phyloP scores from a whole-genome alignment of 2,113 vertebrate genomes.

The Leuciscus idus region DNA sequence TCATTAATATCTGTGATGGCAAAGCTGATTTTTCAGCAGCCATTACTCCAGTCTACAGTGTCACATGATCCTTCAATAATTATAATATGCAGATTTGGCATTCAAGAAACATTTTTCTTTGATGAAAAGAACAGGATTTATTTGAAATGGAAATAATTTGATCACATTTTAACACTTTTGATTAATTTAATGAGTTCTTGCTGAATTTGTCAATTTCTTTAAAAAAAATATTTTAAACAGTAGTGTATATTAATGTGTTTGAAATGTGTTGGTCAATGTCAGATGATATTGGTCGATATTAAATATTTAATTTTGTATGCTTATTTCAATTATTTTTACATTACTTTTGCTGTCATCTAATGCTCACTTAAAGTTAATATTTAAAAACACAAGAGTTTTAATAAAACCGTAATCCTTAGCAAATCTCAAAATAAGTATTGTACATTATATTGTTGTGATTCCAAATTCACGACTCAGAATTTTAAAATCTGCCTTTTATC shows the following conservation, averaged over 20 bases:
- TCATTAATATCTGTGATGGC: background rate
- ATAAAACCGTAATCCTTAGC: too few relatives aligned
- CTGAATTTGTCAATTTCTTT: too few relatives aligned
- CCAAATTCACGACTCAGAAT: too few relatives aligned
- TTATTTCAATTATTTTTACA: background rate
- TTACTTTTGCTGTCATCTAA: background rate
- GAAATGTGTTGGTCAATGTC: background rate
- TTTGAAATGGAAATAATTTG: too few relatives aligned
- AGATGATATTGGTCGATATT: background rate
- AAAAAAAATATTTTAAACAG: background rate
- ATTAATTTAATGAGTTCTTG: too few relatives aligned
- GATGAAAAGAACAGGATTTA: too few relatives aligned
- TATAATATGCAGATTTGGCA: background rate
- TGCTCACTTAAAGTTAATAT: background rate
- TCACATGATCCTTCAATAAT: background rate
- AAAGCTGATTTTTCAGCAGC: background rate
- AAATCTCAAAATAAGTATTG: background rate
- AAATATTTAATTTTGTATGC: background rate
- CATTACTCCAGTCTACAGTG: background rate
- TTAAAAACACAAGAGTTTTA: too few relatives aligned
- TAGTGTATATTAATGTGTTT: background rate
- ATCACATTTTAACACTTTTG: too few relatives aligned
- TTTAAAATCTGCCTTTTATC: too few relatives aligned
- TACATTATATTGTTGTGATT: background rate
- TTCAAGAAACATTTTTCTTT: background rate